phyloP scores from a whole-genome alignment of 2,797 vertebrate species.

The Tamandua tetradactyla region DNA sequence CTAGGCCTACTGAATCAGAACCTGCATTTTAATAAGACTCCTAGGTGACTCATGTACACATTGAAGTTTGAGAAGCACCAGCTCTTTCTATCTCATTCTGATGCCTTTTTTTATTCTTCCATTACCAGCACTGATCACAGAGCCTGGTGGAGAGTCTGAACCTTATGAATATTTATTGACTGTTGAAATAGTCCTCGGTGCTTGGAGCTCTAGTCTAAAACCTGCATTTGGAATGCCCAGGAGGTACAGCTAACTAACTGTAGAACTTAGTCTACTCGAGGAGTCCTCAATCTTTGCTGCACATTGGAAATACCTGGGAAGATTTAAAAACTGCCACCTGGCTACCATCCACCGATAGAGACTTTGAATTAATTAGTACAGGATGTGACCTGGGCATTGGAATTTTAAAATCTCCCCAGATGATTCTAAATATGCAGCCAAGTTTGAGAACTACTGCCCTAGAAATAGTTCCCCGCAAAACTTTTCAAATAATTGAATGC shows the following conservation, averaged over 20 bases:
- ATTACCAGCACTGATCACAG: slow-evolving; percentile 15
- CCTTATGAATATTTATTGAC: slow-evolving; percentile 42
- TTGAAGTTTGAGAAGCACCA: slow-evolving; percentile 29
- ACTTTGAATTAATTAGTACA: slow-evolving; percentile 20
- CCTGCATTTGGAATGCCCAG: neutral
- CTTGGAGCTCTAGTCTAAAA: slow-evolving; percentile 25
- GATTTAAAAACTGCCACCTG: neutral
- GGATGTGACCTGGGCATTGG: neutral
- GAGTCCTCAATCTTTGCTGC: neutral
- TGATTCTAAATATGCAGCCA: neutral
- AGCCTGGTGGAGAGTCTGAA: neutral
- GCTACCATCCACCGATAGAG: neutral
- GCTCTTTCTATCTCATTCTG: neutral
- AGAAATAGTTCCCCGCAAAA: neutral
- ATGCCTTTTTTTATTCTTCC: slow-evolving; percentile 40
- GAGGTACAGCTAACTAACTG: neutral
- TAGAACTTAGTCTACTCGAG: neutral
- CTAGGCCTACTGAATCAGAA: neutral
- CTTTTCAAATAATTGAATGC: slow-evolving; percentile 36
- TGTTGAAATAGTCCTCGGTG: neutral
- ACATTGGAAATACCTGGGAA: neutral
- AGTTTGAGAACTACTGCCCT: slow-evolving; percentile 5
- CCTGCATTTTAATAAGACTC: slow-evolving; percentile 28
- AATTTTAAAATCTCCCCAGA: neutral
- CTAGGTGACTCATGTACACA: neutral